Conservation (phyloP, 2,797 vertebrate genomes). For the Enteromius viviparus region DNA sequence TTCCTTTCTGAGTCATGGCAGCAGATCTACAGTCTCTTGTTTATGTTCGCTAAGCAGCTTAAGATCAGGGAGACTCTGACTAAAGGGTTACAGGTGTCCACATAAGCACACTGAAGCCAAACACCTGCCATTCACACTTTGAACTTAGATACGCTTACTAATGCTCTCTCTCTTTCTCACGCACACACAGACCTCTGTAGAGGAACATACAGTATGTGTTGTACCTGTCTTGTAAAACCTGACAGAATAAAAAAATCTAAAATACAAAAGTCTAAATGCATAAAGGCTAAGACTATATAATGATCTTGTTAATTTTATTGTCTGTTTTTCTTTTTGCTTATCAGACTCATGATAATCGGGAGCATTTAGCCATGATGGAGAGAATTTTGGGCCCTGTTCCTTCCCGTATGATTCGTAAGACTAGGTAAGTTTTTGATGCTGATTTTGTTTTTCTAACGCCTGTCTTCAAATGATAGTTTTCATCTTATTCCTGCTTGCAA, state of each 20-base stretch:
- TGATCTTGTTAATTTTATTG: not conserved
- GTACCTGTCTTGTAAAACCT: not conserved
- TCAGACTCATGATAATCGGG: constrained; percentile 97
- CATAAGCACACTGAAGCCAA: not conserved
- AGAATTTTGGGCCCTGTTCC: constrained; percentile 94
- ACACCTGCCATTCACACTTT: constrained; percentile 34
- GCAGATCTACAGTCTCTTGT: constrained; percentile 22
- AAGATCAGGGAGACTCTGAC: constrained; percentile 27
- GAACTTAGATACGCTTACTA: constrained; percentile 26
- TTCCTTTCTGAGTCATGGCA: not conserved
- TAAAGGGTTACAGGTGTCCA: constrained; percentile 27
- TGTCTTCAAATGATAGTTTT: not conserved
- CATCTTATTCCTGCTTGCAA: not conserved
- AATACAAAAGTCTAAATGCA: not conserved
- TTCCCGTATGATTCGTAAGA: constrained; percentile 95
- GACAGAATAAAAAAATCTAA: not conserved
- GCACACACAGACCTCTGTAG: not conserved
- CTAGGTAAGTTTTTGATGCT: constrained; percentile 62
- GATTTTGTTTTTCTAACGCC: not conserved
- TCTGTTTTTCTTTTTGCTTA: not conserved
- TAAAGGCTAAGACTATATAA: not conserved
- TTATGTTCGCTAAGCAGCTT: constrained; percentile 42
- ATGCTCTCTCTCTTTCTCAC: not conserved
- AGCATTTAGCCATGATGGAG: constrained; percentile 99
- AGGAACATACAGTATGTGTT: not conserved